Base-by-base conservation (phyloP, 2,113 vertebrate species). In the Tympanuchus pallidicinctus region DNA sequence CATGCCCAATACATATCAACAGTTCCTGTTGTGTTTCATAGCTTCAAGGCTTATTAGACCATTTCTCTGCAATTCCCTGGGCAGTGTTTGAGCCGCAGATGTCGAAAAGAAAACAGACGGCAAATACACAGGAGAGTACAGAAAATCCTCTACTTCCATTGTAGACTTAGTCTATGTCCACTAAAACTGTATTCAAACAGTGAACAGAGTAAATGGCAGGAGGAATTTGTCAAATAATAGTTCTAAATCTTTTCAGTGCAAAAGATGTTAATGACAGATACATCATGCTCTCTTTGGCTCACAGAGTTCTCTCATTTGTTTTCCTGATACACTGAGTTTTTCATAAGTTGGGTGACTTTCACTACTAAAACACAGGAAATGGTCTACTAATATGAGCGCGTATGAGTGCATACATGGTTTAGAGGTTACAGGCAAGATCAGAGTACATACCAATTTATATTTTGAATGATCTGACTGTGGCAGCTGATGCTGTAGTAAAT, bases 31-130 rank as follows among this genome's bases (percentile, higher is more conserved):
- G 80, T 75, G 38, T 92, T 96, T 94, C 92, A 73, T 82, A 90
- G 67, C 89, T 96, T 77, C 71, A 79, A 94, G 92, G 90, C 83
- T 95, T 93, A 92, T 83, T 80, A 94, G 77, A 74, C 91, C n/a
- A 63, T 95, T 96, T 93, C 43, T 81, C 79, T 88, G 56, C 67
- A 80, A 83, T 91, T 89, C 50, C 86, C 84, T 73, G 72, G 84
- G 76, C 43, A 77, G 17, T 30, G 25, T 93, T 76, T 80, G 87
- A 96, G 73, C 79, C 87, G 66, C 95, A 96, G 95, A 96, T 96
- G 90, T 78, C 80, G 32, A 48, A 92, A 88, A 86, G 73, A 81
- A 90, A 92, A 93, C 95, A 95, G 83, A 91, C 5, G 0, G 90
- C 76, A 94, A 89, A 94, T 85, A 88, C 94, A 71, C 93, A 43